A percentile compares a stretch with the other conserved stretches of the same genome.
Evolutionary conservation across 2,888 invertebrate genomes (phyloP).

Genomic region (Scaptodrosophila latifasciaeformis): DNA sequence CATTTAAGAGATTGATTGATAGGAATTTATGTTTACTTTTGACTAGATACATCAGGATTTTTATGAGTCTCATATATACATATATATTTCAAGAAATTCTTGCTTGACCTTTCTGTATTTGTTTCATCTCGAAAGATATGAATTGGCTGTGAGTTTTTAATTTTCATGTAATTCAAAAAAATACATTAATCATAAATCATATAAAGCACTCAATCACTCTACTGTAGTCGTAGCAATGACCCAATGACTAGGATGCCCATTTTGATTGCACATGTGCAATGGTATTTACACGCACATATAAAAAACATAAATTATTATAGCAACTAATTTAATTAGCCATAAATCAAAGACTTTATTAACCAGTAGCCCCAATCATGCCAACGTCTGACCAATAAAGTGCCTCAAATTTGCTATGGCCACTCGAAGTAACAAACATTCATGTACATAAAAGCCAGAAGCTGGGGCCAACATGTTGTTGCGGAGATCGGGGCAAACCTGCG

Average conservation of each 20-base stretch:
- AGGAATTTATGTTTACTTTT: too few species aligned
- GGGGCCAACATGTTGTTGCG: too few species aligned
- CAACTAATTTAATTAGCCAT: slow-evolving; percentile 66
- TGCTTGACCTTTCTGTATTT: too few species aligned
- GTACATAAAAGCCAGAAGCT: too few species aligned
- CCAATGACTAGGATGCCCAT: slow-evolving; percentile 38
- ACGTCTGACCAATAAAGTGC: slow-evolving; percentile 59
- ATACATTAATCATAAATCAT: slow-evolving; percentile 57
- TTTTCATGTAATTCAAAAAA: too few species aligned
- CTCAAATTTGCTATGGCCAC: slow-evolving; percentile 63
- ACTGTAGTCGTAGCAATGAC: slow-evolving; percentile 53
- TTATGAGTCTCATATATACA: too few species aligned
- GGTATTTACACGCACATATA: slow-evolving; percentile 37
- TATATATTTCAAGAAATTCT: too few species aligned
- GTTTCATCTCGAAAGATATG: too few species aligned
- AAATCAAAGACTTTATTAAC: slow-evolving; percentile 68
- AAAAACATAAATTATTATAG: slow-evolving; percentile 61
- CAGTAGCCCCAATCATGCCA: slow-evolving; percentile 63
- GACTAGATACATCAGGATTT: too few species aligned
- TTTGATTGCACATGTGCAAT: background rate
- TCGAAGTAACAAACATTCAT: too few species aligned
- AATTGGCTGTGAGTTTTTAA: too few species aligned
- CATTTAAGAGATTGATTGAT: too few species aligned
- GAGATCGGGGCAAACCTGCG: slow-evolving; percentile 24
- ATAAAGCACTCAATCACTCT: slow-evolving; percentile 35